Percentiles rank a stretch among this genome's conserved stretches.
phyloP scores from a whole-genome alignment of 2,113 vertebrate genomes.

The Mirza zaza region DNA sequence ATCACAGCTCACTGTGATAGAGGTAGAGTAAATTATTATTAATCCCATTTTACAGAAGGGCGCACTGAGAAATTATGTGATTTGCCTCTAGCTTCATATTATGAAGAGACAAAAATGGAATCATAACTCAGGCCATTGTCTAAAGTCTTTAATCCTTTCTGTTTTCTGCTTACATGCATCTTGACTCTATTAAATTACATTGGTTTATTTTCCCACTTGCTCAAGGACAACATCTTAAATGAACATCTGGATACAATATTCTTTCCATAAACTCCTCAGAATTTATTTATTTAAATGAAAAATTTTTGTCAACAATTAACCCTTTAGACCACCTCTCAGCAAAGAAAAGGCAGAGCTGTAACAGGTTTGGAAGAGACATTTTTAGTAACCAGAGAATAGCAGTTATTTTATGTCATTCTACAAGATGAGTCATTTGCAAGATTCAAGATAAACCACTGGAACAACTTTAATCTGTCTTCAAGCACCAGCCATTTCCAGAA shows the following conservation, averaged over 20 bases:
- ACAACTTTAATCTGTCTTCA: neutral
- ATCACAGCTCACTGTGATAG: neutral
- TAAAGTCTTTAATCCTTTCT: slow-evolving; percentile 44
- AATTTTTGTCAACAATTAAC: slow-evolving; percentile 21
- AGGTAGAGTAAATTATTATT: neutral
- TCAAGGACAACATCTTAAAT: slow-evolving; percentile 56
- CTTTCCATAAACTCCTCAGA: slow-evolving; percentile 40
- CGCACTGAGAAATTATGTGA: slow-evolving; percentile 16
- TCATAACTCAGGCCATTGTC: slow-evolving; percentile 26
- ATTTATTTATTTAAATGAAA: neutral
- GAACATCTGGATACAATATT: slow-evolving; percentile 69
- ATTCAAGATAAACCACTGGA: neutral
- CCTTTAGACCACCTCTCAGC: neutral
- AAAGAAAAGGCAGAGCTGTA: neutral
- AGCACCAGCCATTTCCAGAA: neutral
- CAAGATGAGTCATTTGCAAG: neutral
- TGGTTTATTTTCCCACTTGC: slow-evolving; percentile 61
- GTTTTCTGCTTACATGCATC: slow-evolving; percentile 39
- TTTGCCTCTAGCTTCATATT: neutral
- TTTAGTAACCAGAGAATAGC: neutral
- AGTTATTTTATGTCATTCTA: neutral
- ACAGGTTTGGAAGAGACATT: neutral
- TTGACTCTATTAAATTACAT: slow-evolving; percentile 58
- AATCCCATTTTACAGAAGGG: neutral
- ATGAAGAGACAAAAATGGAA: slow-evolving; percentile 20